Base-by-base conservation (phyloP, 2,888 invertebrate genomes). In the Idaea dimidiata region DNA sequence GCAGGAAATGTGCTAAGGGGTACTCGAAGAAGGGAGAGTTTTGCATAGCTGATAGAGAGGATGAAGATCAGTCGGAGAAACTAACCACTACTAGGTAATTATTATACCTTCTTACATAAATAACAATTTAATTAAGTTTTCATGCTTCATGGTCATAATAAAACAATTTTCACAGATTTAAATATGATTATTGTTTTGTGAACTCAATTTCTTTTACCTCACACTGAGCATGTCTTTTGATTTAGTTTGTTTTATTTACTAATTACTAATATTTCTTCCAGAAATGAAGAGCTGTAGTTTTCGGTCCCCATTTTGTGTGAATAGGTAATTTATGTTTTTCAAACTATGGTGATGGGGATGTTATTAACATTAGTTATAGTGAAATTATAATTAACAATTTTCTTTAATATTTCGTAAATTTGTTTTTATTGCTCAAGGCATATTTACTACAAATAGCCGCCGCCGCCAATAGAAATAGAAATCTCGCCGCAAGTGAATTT, bases 1-100 rank as follows among this genome's bases (percentile, higher is more conserved):
- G 99, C 86, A 91, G 93, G 33, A 93, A 94, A 78, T 99, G 99
- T 93, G 95, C 96, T 0, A 88, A 93, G 16, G 97, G 96, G 6
- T 97, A 94, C 82, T 91, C 93, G 10, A 92, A 95, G 67, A 94
- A 95, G 69, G 96, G 96, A 65, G 96, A 96, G 67, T 93, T 96
- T 70, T 98, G 98, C 87, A 91, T 96, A 67, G 95, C 96, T 94
- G 93, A 94, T 87, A 89, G 83, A 59, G 84, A 81, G 18, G 82
- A 82, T 17, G 84, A 86, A n/a, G 87, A 89, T n/a, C 81, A 82
- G 7, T 72, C 81, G 0, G 86, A 89, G 54, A 79, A 78, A 61
- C 72, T 90, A 16, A 86, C 90, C 1, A 79, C 70, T 6, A 82
- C 89, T 57, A 87, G 91, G 91, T 91, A 82, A 77, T 60, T 54